Base-by-base conservation (phyloP, 2,888 invertebrate species). In the Callyntrura sp. region DNA sequence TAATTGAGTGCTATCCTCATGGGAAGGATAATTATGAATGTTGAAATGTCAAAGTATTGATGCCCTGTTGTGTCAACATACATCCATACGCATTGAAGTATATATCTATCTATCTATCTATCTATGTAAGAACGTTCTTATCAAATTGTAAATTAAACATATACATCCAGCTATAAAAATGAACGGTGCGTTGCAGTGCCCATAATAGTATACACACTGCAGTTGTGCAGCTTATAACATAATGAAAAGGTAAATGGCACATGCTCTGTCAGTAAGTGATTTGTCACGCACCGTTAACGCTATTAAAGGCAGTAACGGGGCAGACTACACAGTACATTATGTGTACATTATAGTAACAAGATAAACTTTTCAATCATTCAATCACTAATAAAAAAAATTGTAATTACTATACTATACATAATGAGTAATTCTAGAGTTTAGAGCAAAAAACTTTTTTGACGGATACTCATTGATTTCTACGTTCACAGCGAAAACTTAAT, bases 381-480 rank as follows among this genome's bases (percentile, higher is more conserved):
- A 88, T 88, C 87, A 82, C 70, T 88, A 73, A 23, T 60, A 88
- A 68, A 43, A 14, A n/a, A 68, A 23, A 9, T 65, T 17, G 8
- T 65, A 45, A 79, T 79, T 45, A 78, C 35, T 86, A 65, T 35
- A 35, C 3, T 11, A 45, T 43, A 43, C 65, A 65, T 60, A 43
- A 25, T 60, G 60, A 60, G 78, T 81, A 81, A 17, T 81, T 28
- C 12, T 88, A 79, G 68, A 20, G 14, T 78, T 23, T 78, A 78
- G 51, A 78, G 12, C 45, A 83, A 25, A 20, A 87, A 3, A 35
- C 17, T 60, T 88, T 87, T 82, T 55, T 82, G 81, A 68, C 55
- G 87, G 87, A 88, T 88, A 88, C 87, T 88, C 87, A 88, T 65
- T 88, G 73, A 73, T 82, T 73, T 88, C 70, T 88, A 82, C 55